phyloP scores from a whole-genome alignment of 2,888 invertebrate genomes.

The Stenoptilia bipunctidactyla region DNA sequence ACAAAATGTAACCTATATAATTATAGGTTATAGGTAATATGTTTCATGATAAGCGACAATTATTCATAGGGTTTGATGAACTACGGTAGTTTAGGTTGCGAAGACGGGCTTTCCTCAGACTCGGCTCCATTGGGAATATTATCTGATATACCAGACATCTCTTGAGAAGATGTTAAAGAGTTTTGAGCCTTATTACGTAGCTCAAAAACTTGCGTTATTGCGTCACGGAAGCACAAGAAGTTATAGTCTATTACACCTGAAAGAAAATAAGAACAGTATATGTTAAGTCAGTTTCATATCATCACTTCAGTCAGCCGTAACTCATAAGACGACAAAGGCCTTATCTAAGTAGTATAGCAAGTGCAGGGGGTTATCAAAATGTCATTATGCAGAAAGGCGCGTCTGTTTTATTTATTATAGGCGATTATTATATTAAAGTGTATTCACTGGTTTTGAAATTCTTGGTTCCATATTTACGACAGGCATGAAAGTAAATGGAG shows the following conservation, averaged over 20 bases:
- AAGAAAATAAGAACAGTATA: conserved; percentile 24
- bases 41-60: conserved; percentile 2
- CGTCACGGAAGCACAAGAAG: conserved; percentile 96
- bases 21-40: neutral
- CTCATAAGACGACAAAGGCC: neutral
- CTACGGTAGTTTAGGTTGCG: conserved; percentile 41
- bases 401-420: too few relatives aligned
- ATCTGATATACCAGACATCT: conserved; percentile 34
- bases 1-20: neutral
- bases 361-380: too few relatives aligned
- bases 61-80: conserved; percentile 20
- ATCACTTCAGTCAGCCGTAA: neutral
- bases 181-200: conserved; percentile 79
- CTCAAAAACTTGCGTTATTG: conserved; percentile 96
- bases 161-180: conserved; percentile 29
- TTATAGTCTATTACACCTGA: conserved; percentile 98
- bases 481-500: too few relatives aligned
- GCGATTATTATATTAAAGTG: too few relatives aligned
- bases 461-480: too few relatives aligned
- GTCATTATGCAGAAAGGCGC: too few relatives aligned
- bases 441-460: too few relatives aligned
- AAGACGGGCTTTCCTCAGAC: conserved; percentile 42
- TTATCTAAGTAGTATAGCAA: too few relatives aligned
- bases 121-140: conserved; percentile 47
- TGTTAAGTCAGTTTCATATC: neutral